Percentiles rank a stretch among this genome's conserved stretches.
These are phyloP conservation scores for Lepidocyrtoides sp. DNA, from an alignment of 2,888 invertebrate genomes.

Conservation along the genomic window DNA sequence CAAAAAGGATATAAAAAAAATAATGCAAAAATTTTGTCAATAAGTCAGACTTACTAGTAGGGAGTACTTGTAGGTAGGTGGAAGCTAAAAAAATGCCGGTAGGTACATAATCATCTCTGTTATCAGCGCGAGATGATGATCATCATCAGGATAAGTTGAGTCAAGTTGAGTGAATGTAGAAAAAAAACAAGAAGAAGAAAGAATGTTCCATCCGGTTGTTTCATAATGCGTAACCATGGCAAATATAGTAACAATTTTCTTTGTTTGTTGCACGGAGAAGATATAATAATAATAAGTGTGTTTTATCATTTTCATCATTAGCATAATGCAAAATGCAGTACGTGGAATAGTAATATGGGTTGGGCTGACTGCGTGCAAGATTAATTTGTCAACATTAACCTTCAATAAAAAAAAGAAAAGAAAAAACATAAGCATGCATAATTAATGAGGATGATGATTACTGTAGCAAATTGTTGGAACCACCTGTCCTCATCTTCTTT, in stretches of 20 bases:
- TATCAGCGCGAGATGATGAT: background rate
- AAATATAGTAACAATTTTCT: too few species aligned
- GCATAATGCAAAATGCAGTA: too few species aligned
- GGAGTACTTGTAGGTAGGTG: too few species aligned
- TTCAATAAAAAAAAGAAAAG: background rate
- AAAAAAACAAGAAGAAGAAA: background rate
- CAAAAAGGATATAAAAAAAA: too few species aligned
- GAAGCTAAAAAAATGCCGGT: too few species aligned
- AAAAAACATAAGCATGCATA: background rate
- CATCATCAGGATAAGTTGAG: background rate
- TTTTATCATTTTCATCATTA: too few species aligned
- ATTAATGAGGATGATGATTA: background rate
- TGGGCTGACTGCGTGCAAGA: background rate
- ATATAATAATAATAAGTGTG: background rate
- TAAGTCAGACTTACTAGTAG: too few species aligned
- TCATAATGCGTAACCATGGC: background rate
- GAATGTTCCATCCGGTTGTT: background rate
- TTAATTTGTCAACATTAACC: slow-evolving; percentile 22
- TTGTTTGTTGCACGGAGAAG: background rate
- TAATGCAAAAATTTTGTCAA: too few species aligned
- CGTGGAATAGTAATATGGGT: background rate
- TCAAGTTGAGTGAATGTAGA: background rate
- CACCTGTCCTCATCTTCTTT: too few species aligned
- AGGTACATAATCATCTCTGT: background rate
- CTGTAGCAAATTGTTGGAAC: background rate